These are phyloP conservation scores for Danio choprae DNA, from an alignment of 2,797 vertebrate species.

Conservation along the genomic window DNA sequence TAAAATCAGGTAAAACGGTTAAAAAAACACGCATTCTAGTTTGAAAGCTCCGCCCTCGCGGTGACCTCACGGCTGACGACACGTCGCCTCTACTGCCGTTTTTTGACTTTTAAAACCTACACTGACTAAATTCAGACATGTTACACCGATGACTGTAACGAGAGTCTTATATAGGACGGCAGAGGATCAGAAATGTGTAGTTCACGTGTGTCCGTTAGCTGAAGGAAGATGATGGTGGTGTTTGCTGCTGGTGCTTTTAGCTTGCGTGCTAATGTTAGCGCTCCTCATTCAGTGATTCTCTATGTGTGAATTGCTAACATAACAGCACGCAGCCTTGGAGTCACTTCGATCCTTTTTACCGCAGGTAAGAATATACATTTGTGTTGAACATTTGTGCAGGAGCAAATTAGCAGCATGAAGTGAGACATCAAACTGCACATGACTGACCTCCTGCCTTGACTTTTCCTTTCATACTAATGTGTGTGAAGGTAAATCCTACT, in stretches of 20 bases:
- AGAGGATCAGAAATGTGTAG: neutral
- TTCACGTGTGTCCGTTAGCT: neutral
- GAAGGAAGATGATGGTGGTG: neutral
- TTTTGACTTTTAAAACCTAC: neutral
- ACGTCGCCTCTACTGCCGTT: neutral
- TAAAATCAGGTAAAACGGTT: neutral
- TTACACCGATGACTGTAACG: neutral
- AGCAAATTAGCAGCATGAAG: neutral
- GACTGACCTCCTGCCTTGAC: neutral
- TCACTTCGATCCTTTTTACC: neutral
- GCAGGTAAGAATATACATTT: conserved; percentile 2
- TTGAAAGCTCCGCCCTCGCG: neutral
- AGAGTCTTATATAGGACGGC: neutral
- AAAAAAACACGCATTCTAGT: neutral
- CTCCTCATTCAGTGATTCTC: neutral
- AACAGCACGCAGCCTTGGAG: neutral
- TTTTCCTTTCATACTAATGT: neutral
- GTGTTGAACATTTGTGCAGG: conserved; percentile 1
- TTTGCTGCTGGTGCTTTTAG: conserved; percentile 16
- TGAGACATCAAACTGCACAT: neutral
- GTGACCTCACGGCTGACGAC: neutral
- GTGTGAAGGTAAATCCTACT: neutral
- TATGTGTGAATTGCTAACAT: conserved; percentile 5
- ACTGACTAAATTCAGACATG: neutral
- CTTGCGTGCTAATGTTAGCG: conserved; percentile 17